A percentile compares a stretch with the other conserved stretches of the same genome.
Conservation (phyloP, 2,888 invertebrate genomes). For the Drosophila melanosoma region DNA sequence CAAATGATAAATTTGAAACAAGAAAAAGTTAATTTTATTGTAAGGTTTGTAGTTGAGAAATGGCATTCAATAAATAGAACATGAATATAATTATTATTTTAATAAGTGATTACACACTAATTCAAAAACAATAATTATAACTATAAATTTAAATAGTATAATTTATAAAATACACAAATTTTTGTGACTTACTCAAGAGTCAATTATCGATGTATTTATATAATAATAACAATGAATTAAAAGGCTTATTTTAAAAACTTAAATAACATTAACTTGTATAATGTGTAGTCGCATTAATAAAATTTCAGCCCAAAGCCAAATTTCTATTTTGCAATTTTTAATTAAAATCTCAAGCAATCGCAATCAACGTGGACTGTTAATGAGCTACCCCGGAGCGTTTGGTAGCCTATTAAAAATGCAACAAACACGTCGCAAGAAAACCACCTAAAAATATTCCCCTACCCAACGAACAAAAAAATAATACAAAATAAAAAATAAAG, state of each 20-base stretch:
- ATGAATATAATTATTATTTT: neutral
- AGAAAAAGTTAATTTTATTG: neutral
- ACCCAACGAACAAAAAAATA: neutral
- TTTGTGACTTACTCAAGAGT: neutral
- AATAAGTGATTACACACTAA: neutral
- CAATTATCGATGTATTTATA: neutral
- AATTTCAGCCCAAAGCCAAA: neutral
- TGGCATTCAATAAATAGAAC: neutral
- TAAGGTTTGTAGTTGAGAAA: neutral
- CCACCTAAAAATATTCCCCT: slow-evolving; percentile 36
- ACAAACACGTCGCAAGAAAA: slow-evolving; percentile 65
- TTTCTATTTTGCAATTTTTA: slow-evolving; percentile 41
- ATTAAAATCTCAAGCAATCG: slow-evolving; percentile 56
- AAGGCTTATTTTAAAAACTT: neutral
- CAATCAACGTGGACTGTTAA: slow-evolving; percentile 65
- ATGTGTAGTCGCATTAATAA: neutral
- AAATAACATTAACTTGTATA: neutral
- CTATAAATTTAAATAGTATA: neutral
- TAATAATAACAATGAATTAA: neutral
- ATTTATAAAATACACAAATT: neutral
- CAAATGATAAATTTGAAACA: slow-evolving; percentile 17
- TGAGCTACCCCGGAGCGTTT: slow-evolving; percentile 58
- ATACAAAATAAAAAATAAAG: slow-evolving; percentile 7
- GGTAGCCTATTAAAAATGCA: slow-evolving; percentile 76
- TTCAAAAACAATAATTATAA: neutral